Conservation (phyloP, 1,140 invertebrate species). For the Nebria ingens region DNA sequence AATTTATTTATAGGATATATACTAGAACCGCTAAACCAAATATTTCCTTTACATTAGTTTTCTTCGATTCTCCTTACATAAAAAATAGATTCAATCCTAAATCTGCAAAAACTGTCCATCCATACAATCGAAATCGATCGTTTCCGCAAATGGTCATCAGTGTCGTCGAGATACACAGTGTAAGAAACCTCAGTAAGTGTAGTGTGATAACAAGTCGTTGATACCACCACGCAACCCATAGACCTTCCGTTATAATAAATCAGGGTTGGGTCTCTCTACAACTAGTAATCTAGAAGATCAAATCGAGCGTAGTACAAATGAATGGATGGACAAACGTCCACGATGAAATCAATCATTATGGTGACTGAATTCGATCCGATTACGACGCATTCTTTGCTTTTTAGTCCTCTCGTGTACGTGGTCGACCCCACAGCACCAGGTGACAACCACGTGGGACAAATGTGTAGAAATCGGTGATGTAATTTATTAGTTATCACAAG, state of each 20-base stretch:
- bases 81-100: no score
- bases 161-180: not conserved
- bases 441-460: not conserved
- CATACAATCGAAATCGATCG: no score
- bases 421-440: not conserved
- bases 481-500: not conserved
- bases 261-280: no score
- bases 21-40: no score
- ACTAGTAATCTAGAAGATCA: not conserved
- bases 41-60: no score
- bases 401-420: no score
- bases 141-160: not conserved
- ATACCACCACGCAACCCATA: not conserved
- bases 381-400: not conserved
- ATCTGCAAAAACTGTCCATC: no score
- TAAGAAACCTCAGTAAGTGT: not conserved
- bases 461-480: not conserved
- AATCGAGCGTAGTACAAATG: no score
- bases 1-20: no score
- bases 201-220: not conserved
- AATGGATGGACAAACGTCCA: not conserved
- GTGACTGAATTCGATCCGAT: not conserved
- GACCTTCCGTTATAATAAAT: not conserved
- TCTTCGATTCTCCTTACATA: no score
- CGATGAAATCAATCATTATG: not conserved